These are phyloP conservation scores for Mycteria americana DNA, from an alignment of 2,797 vertebrate genomes.

Conservation along the genomic window DNA sequence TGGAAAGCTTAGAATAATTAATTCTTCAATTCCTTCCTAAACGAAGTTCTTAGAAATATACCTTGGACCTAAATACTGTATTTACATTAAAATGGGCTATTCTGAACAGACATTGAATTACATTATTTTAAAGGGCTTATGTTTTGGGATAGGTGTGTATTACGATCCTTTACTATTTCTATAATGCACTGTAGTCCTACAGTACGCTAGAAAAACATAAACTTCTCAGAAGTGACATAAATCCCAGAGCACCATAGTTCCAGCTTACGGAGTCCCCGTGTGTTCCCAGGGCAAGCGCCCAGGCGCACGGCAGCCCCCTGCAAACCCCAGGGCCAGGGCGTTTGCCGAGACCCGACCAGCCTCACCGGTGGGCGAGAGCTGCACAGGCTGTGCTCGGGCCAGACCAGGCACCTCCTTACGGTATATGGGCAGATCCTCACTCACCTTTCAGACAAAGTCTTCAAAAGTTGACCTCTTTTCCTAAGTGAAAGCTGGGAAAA, in stretches of 20 bases:
- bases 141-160: neutral
- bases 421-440: fast-evolving
- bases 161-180: neutral
- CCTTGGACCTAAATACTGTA: neutral
- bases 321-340: neutral
- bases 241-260: neutral
- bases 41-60: neutral
- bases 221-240: neutral
- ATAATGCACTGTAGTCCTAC: neutral
- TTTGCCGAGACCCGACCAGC: fast-evolving
- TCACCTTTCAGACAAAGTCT: neutral
- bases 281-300: neutral
- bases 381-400: fast-evolving
- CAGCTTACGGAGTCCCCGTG: neutral
- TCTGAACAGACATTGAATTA: neutral
- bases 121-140: neutral
- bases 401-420: fast-evolving
- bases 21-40: neutral
- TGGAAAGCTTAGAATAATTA: conserved; percentile 24
- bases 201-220: neutral
- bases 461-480: neutral
- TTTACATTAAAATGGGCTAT: neutral
- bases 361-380: fast-evolving
- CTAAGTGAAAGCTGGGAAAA: neutral
- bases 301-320: neutral